Percentiles rank a stretch among this genome's conserved stretches.
Evolutionary conservation across 2,113 vertebrate genomes (phyloP).

Genomic region (Electrona antarctica): DNA sequence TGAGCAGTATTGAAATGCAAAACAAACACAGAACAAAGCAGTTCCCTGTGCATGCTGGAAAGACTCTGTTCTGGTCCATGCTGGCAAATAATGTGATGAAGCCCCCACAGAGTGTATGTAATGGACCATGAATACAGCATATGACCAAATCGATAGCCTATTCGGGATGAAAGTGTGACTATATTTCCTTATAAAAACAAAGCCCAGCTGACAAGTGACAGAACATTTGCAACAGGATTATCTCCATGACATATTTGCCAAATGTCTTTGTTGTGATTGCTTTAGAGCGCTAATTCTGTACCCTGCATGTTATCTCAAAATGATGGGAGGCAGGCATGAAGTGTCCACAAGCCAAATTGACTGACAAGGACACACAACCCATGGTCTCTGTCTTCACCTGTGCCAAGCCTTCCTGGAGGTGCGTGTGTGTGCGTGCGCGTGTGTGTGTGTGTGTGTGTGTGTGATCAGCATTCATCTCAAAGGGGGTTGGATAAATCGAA

Average conservation of each 20-base stretch:
- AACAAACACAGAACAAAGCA: no score
- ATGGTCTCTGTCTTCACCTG: slow-evolving; percentile 18
- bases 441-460: not conserved
- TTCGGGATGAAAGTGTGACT: slow-evolving; percentile 30
- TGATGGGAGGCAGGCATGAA: not conserved
- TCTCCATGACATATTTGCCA: slow-evolving; percentile 17
- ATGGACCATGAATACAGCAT: slow-evolving; percentile 24
- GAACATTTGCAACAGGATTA: not conserved
- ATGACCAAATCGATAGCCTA: slow-evolving; percentile 49
- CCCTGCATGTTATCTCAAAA: not conserved
- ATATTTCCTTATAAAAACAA: slow-evolving; percentile 23
- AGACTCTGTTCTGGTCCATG: no score
- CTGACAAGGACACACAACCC: slow-evolving; percentile 21
- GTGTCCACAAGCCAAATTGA: slow-evolving; percentile 19
- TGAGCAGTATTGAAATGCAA: no score
- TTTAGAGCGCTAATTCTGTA: slow-evolving; percentile 1
- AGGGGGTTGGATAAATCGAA: slow-evolving; percentile 56
- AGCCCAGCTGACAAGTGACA: slow-evolving; percentile 25
- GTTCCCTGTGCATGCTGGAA: no score
- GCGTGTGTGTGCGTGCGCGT: not conserved
- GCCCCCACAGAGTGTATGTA: slow-evolving; percentile 42
- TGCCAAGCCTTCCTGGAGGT: slow-evolving; percentile 4
- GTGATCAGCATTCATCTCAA: slow-evolving; percentile 36
- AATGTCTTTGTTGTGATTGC: slow-evolving; percentile 8
- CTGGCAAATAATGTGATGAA: slow-evolving; percentile 5